Evolutionary conservation across 2,888 invertebrate genomes (phyloP).

Genomic region (Parnassius orleans): DNA sequence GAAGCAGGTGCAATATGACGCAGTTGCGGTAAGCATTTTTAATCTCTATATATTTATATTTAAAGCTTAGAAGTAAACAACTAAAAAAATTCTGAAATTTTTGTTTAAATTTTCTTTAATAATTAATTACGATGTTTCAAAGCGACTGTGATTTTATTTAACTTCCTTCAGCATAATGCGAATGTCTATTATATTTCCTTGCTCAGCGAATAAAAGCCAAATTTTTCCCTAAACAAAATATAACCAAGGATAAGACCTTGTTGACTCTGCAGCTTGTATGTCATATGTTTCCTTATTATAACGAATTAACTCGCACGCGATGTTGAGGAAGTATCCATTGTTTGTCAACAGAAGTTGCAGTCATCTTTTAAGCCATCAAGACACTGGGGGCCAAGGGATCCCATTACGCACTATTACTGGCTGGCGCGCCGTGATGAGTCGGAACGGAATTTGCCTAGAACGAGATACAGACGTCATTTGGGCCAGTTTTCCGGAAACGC

Average conservation of each 20-base stretch:
- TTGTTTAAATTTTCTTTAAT: no score
- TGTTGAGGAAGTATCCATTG: constrained; percentile 31
- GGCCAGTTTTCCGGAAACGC: constrained; percentile 54
- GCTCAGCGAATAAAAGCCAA: constrained; percentile 20
- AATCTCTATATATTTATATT: no score
- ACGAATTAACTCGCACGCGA: not conserved
- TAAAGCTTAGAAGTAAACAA: no score
- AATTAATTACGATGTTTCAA: not conserved
- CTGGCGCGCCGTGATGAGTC: constrained; percentile 54
- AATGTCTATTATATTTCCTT: constrained; percentile 1
- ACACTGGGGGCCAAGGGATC: constrained; percentile 72
- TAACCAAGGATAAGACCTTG: constrained; percentile 43
- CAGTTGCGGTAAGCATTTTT: constrained; percentile 37
- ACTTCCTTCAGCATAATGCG: constrained; percentile 1
- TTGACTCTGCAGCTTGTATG: not conserved
- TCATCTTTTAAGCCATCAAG: constrained; percentile 65
- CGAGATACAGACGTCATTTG: constrained; percentile 47
- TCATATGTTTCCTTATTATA: not conserved
- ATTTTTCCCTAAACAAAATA: constrained; percentile 32
- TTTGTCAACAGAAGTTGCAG: constrained; percentile 58
- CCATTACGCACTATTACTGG: constrained; percentile 72
- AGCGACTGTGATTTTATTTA: not conserved
- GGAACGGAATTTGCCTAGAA: constrained; percentile 36
- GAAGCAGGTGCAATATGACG: constrained; percentile 63
- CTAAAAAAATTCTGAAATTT: no score